Conservation (phyloP, 2,113 vertebrate species). For the Melanocharis versteri region DNA sequence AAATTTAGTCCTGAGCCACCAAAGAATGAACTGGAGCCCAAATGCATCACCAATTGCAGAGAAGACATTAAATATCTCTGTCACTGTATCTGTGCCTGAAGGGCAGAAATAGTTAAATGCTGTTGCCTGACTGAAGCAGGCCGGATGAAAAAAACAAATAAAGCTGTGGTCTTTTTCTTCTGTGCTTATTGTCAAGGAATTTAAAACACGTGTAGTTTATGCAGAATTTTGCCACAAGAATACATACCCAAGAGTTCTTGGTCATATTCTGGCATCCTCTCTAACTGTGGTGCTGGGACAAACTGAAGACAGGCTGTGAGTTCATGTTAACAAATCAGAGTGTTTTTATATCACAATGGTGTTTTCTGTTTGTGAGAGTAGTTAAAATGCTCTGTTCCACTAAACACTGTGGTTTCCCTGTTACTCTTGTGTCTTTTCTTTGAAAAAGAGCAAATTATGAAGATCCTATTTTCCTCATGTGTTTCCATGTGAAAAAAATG, state of each 20-base stretch:
- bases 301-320: neutral
- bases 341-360: neutral
- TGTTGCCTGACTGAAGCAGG: neutral
- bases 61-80: neutral
- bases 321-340: neutral
- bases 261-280: neutral
- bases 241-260: neutral
- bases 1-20: neutral
- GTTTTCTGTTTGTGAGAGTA: neutral
- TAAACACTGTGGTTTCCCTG: neutral
- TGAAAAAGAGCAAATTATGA: neutral
- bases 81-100: neutral
- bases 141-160: neutral
- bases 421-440: neutral
- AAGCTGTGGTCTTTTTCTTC: neutral
- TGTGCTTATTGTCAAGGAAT: neutral
- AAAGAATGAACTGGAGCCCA: neutral
- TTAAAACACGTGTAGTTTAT: neutral
- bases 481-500: neutral
- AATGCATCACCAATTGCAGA: neutral
- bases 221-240: neutral
- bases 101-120: neutral
- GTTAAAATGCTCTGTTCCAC: neutral
- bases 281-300: neutral
- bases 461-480: neutral